Evolutionary conservation across 1,140 invertebrate genomes (phyloP).

Genomic region (Melipona quadrifasciata): DNA sequence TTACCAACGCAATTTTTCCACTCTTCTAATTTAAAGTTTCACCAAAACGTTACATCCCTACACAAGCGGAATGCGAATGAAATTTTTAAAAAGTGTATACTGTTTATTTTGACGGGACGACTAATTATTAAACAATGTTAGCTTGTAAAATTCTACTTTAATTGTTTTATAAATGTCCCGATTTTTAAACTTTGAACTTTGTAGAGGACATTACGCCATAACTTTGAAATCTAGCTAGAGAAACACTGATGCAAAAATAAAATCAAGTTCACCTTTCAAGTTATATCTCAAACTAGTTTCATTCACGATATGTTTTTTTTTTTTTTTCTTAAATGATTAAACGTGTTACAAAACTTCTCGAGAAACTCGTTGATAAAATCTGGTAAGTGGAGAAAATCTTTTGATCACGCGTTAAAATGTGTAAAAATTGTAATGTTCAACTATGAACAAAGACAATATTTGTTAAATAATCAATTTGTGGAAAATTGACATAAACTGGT

Average conservation of each 20-base stretch:
- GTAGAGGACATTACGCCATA: not conserved
- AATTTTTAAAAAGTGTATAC: not conserved
- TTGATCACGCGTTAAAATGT: not conserved
- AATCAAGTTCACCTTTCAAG: not conserved
- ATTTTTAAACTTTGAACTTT: not conserved
- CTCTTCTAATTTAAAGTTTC: not conserved
- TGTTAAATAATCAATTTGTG: too few species aligned
- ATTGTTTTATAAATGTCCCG: not conserved
- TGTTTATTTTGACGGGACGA: not conserved
- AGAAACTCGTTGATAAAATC: not conserved
- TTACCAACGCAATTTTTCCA: not conserved
- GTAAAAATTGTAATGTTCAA: too few species aligned
- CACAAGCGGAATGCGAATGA: not conserved
- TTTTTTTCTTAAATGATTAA: not conserved
- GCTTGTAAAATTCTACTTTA: not conserved
- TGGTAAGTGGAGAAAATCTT: not conserved
- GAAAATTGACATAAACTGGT: too few species aligned
- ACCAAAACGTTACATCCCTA: not conserved
- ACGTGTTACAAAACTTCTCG: not conserved
- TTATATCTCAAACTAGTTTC: slow-evolving; percentile 4
- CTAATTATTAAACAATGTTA: not conserved
- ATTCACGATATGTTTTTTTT: not conserved
- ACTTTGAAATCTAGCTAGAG: not conserved
- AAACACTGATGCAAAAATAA: not conserved
- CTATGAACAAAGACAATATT: too few species aligned